A percentile compares a stretch with the other conserved stretches of the same genome.
Conservation (phyloP, 1,140 invertebrate species). For the Achroia grisella region DNA sequence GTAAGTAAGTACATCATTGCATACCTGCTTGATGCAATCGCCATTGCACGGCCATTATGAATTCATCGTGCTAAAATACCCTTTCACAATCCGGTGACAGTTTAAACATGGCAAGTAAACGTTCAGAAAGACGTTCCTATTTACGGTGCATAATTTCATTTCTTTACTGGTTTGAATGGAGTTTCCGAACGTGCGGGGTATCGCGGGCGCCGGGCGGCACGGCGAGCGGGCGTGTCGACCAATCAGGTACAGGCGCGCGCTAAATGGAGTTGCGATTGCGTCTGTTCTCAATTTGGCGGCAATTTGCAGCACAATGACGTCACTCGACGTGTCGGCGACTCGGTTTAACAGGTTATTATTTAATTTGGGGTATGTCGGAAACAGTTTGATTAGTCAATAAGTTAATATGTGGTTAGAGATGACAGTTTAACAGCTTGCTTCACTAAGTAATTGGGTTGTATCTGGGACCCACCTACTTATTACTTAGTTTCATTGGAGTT, state of each 20-base stretch:
- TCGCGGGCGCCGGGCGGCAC: conserved; percentile 17
- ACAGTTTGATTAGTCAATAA: conserved; percentile 60
- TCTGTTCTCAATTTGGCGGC: conserved; percentile 64
- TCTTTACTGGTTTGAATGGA: conserved; percentile 38
- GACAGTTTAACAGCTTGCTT: too few relatives aligned
- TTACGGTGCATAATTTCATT: conserved; percentile 67
- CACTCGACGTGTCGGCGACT: conserved; percentile 14
- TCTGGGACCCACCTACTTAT: too few relatives aligned
- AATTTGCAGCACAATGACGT: conserved; percentile 62
- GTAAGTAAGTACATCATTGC: not conserved
- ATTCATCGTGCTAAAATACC: conserved; percentile 20
- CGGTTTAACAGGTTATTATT: conserved; percentile 62
- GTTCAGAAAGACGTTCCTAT: conserved; percentile 54
- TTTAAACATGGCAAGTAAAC: conserved; percentile 37
- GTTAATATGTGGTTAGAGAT: conserved; percentile 40
- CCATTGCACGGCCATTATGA: conserved; percentile 26
- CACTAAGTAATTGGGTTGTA: too few relatives aligned
- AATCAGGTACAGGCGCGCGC: conserved; percentile 57
- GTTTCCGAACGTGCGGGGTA: conserved; percentile 12
- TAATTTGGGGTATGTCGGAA: conserved; percentile 60
- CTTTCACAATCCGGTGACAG: conserved; percentile 20
- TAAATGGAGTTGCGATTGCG: conserved; percentile 50
- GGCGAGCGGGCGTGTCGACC: conserved; percentile 45
- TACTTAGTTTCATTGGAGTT: too few relatives aligned
- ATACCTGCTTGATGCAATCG: conserved; percentile 19